phyloP scores from a whole-genome alignment of 2,797 vertebrate genomes.

The Sebastes taczanowskii region DNA sequence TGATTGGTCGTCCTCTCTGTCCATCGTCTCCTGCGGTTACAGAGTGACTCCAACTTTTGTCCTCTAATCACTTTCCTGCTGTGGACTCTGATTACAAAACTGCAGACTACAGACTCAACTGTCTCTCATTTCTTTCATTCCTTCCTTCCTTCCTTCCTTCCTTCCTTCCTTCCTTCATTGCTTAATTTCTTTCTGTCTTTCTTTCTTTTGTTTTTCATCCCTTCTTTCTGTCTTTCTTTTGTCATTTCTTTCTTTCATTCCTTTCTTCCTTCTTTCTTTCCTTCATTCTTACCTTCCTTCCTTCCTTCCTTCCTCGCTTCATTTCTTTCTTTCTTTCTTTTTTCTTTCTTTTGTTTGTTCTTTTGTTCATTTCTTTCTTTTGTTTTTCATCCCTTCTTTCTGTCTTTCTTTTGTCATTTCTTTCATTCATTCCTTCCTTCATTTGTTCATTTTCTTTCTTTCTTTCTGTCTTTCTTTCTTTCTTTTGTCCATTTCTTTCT shows the following conservation, averaged over 20 bases:
- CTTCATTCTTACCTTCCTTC: not conserved
- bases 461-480: not conserved
- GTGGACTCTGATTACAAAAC: constrained; percentile 30
- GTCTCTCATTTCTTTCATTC: not conserved
- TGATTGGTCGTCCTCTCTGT: constrained; percentile 64
- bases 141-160: not conserved
- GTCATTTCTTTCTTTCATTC: no score
- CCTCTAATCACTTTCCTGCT: constrained; percentile 40
- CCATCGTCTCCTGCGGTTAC: constrained; percentile 49
- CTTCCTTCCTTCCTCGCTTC: not conserved
- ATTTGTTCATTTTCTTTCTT: not conserved
- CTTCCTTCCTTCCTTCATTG: not conserved
- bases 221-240: no score
- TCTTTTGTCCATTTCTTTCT: no score
- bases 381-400: not conserved
- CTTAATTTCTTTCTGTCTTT: not conserved
- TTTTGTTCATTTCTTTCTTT: not conserved
- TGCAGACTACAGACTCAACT: not conserved
- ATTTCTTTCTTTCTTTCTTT: not conserved
- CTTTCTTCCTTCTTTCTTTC: no score
- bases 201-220: not conserved
- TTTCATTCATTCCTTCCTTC: no score
- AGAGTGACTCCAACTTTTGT: constrained; percentile 46
- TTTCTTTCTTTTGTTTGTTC: not conserved
- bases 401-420: not conserved